Evolutionary conservation across 2,113 vertebrate species (phyloP), one percentile per base, ranked within the genome.

Genomic region (Platysternon megacephalum): DNA sequence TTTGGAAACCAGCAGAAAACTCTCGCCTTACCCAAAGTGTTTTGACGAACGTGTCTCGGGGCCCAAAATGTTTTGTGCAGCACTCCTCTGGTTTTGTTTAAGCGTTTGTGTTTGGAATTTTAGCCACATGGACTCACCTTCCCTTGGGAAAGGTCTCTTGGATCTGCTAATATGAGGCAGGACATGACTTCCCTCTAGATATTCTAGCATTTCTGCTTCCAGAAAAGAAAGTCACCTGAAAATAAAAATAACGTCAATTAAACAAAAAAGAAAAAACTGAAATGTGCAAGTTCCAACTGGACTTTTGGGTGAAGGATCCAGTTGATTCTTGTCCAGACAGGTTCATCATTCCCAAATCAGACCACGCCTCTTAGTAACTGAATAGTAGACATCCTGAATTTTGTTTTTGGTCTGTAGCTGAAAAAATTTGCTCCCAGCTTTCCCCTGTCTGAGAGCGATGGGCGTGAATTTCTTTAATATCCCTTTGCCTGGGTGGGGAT

Each of bases 61-160:
- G 35, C 91, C 93, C 82, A n/a, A 78, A 84, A 53, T 85, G 88
- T 89, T 96, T 91, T 90, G 89, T 87, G 79, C 48, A 53, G 72
- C 79, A 79, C 76, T 92, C 3, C 1, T 39, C 11, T 86, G 55
- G 80, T 55, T 61, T 55, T 93, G 84, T 61, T 91, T 87, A 89
- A 87, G 86, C 82, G 79, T 96, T 95, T 93, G 4, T 3, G 82
- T 95, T 91, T 95, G 95, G 96, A 96, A 97, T 46, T 26, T 44
- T 95, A 78, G 87, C 78, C 88, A 87, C 26, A 91, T 86, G 81
- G 74, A 81, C 91, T 96, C 53, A 85, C 84, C 55, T 91, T 95
- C 85, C 87, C 53, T 88, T 79, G 87, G 91, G 95, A 92, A 96
- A 91, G 91, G 81, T 92, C 92, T 92, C 46, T 89, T 53, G 48